Conservation (phyloP, 2,888 invertebrate species). For the Drosophila melanosoma region DNA sequence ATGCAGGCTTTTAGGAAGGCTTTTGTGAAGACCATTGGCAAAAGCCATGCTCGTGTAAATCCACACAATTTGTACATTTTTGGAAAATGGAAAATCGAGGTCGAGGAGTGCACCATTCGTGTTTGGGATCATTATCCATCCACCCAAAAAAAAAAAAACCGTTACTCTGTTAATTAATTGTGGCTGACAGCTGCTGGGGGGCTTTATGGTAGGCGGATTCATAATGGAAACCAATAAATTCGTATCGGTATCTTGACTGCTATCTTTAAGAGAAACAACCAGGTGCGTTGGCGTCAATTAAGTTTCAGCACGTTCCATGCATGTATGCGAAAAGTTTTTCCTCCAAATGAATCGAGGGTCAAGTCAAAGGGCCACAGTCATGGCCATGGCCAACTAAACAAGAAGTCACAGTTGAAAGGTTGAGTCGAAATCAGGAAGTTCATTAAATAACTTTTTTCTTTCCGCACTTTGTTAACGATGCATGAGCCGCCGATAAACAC, state of each 20-base stretch:
- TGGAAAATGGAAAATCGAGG: constrained; percentile 5
- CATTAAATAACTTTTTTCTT: constrained; percentile 62
- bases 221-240: constrained; percentile 66
- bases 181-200: constrained; percentile 36
- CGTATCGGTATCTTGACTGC: constrained; percentile 18
- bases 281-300: constrained; percentile 58
- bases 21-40: constrained; percentile 37
- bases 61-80: constrained; percentile 30
- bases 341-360: constrained; percentile 68
- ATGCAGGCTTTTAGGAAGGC: constrained; percentile 27
- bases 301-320: constrained; percentile 71
- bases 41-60: constrained; percentile 28
- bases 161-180: constrained; percentile 61
- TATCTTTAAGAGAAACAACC: constrained; percentile 33
- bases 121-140: constrained; percentile 1
- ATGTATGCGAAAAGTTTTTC: constrained; percentile 67
- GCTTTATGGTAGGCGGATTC: constrained; percentile 27
- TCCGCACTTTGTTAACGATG: constrained; percentile 46
- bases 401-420: constrained; percentile 54
- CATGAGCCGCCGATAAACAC: constrained; percentile 39
- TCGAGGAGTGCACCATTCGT: constrained; percentile 9
- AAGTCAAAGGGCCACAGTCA: constrained; percentile 32
- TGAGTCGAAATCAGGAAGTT: constrained; percentile 69
- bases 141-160: constrained; percentile 13
- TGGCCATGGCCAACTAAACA: constrained; percentile 37